phyloP scores from a whole-genome alignment of 92 coral and sea anemone genomes.

The Plumapathes pennacea region DNA sequence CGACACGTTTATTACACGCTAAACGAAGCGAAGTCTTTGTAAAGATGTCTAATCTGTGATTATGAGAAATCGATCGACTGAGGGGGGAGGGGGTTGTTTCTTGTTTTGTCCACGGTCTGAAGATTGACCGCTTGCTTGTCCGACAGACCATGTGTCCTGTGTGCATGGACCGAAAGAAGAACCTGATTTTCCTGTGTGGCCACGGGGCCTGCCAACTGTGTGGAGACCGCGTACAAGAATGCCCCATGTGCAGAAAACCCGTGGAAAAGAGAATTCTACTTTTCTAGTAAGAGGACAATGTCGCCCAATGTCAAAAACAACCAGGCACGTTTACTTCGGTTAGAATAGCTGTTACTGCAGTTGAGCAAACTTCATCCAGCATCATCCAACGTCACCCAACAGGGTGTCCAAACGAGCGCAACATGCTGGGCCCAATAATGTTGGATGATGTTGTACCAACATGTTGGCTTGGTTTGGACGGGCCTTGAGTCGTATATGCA shows the following conservation, averaged over 20 bases:
- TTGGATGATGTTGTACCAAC: too few relatives aligned
- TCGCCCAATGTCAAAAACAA: too few relatives aligned
- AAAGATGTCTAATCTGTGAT: too few relatives aligned
- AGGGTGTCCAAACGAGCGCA: too few relatives aligned
- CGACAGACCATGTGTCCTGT: slow-evolving; percentile 93
- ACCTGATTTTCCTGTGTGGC: slow-evolving; percentile 95
- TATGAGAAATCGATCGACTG: neutral
- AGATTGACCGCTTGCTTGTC: neutral
- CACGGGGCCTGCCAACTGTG: slow-evolving; percentile 98
- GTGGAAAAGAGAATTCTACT: slow-evolving; percentile 90
- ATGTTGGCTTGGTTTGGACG: too few relatives aligned
- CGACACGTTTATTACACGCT: neutral
- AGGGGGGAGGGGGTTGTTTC: neutral
- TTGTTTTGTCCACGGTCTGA: neutral
- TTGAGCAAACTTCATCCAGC: too few relatives aligned
- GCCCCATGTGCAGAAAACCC: slow-evolving; percentile 96
- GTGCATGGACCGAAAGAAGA: slow-evolving; percentile 95
- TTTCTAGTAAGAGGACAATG: too few relatives aligned
- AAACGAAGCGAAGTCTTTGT: neutral
- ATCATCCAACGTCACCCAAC: too few relatives aligned
- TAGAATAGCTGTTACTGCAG: too few relatives aligned
- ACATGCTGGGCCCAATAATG: too few relatives aligned
- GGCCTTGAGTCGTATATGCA: too few relatives aligned
- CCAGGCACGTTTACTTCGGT: too few relatives aligned
- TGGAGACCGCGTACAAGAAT: slow-evolving; percentile 98